phyloP scores from a whole-genome alignment of 2,113 vertebrate species.

The Ageneiosus marmoratus region DNA sequence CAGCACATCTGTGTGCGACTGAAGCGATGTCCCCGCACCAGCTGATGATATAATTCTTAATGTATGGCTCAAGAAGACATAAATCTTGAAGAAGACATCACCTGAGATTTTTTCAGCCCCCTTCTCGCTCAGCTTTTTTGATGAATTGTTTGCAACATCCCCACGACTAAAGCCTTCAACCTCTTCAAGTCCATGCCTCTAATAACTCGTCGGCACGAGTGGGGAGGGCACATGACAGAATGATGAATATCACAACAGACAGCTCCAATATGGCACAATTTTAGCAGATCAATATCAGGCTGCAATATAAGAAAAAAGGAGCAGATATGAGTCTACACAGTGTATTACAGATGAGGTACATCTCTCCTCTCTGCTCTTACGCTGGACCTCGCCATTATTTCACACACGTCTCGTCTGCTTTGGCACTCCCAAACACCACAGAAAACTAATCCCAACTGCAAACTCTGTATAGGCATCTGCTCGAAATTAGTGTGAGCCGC shows the following conservation, averaged over 20 bases:
- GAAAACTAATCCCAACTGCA: slow-evolving; percentile 84
- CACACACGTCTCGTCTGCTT: slow-evolving; percentile 59
- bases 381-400: slow-evolving; percentile 91
- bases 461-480: slow-evolving; percentile 77
- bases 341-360: slow-evolving; percentile 99
- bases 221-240: slow-evolving; percentile 89
- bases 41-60: slow-evolving; percentile 81
- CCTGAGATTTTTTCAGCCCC: slow-evolving; percentile 70
- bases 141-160: slow-evolving; percentile 94
- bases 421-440: slow-evolving; percentile 75
- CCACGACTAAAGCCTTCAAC: slow-evolving; percentile 92
- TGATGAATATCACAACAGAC: slow-evolving; percentile 99
- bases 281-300: slow-evolving; percentile 99
- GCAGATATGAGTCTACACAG: slow-evolving; percentile 99
- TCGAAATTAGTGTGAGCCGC: slow-evolving; percentile 78
- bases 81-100: slow-evolving; percentile 77
- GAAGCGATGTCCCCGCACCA: slow-evolving; percentile 64
- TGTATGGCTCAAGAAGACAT: slow-evolving; percentile 75
- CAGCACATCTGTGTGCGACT: slow-evolving; percentile 72
- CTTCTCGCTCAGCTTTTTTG: slow-evolving; percentile 63
- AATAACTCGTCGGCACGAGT: slow-evolving; percentile 89
- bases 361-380: slow-evolving; percentile 88
- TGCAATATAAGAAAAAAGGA: slow-evolving; percentile 99
- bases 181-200: slow-evolving; percentile 90
- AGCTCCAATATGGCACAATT: slow-evolving; percentile 99